Percentiles rank a stretch among this genome's conserved stretches.
These are phyloP conservation scores for Arenaria interpres DNA, from an alignment of 2,113 vertebrate species.

Conservation along the genomic window DNA sequence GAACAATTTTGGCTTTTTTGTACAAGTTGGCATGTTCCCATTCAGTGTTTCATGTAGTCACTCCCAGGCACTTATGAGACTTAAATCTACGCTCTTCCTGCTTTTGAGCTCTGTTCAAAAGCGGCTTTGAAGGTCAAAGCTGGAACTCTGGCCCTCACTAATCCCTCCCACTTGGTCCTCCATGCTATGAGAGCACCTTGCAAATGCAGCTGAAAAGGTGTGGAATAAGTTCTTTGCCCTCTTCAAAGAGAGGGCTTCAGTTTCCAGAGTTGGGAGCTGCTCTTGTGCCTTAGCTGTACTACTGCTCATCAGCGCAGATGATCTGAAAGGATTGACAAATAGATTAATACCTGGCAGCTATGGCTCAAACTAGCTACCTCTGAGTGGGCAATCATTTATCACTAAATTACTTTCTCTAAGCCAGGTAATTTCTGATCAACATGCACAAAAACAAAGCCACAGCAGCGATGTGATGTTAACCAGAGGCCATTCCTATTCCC, in stretches of 20 bases:
- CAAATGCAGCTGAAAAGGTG: slow-evolving; percentile 25
- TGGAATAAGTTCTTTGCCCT: slow-evolving; percentile 41
- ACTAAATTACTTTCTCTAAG: slow-evolving; percentile 77
- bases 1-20: background rate
- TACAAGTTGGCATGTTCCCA: background rate
- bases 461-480: slow-evolving; percentile 47
- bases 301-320: slow-evolving; percentile 13
- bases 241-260: background rate
- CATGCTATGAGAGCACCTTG: background rate
- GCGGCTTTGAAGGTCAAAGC: slow-evolving; percentile 3
- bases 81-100: background rate
- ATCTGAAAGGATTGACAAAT: slow-evolving; percentile 68
- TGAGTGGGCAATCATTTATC: slow-evolving; percentile 73
- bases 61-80: background rate
- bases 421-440: slow-evolving; percentile 77
- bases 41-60: background rate
- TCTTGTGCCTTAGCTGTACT: background rate
- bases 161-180: background rate
- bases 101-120: slow-evolving; percentile 14
- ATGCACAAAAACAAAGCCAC: slow-evolving; percentile 56
- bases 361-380: slow-evolving; percentile 64
- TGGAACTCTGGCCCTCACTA: background rate
- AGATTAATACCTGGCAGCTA: slow-evolving; percentile 71
- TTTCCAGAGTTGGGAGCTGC: slow-evolving; percentile 46
- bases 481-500: slow-evolving; percentile 56